A percentile compares a stretch with the other conserved stretches of the same genome.
These are phyloP conservation scores for Otis tarda DNA, from an alignment of 2,113 vertebrate genomes.

Conservation along the genomic window DNA sequence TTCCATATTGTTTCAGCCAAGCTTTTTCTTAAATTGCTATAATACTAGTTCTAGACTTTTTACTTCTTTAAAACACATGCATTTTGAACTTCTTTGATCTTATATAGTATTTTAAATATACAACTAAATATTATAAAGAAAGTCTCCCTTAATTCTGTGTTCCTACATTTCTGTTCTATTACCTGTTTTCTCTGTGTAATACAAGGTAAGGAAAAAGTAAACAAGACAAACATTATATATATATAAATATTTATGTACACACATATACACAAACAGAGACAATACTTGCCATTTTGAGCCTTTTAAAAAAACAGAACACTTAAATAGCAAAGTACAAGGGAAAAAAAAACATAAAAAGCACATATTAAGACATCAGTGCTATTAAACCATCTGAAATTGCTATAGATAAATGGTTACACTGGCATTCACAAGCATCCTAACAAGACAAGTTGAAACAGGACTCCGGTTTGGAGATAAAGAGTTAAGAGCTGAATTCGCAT, in stretches of 20 bases:
- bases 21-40: not conserved
- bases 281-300: conserved; percentile 23
- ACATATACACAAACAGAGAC: not conserved
- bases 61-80: not conserved
- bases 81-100: not conserved
- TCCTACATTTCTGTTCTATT: not conserved
- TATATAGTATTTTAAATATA: not conserved
- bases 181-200: not conserved
- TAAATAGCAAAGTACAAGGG: not conserved
- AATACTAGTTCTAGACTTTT: not conserved
- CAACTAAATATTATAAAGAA: not conserved
- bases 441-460: conserved; percentile 22
- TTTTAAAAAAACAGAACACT: not conserved
- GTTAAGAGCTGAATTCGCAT: conserved; percentile 41
- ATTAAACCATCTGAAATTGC: not conserved
- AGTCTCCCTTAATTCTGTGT: not conserved
- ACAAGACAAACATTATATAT: not conserved
- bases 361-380: not conserved
- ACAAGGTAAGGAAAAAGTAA: conserved; percentile 43
- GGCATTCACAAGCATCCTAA: conserved; percentile 38
- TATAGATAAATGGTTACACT: not conserved
- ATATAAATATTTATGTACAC: not conserved
- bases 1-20: not conserved
- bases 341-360: not conserved
- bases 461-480: not conserved